Percentiles rank a stretch among this genome's conserved stretches.
phyloP scores from a whole-genome alignment of 2,113 vertebrate genomes.

The Menidia beryllina region DNA sequence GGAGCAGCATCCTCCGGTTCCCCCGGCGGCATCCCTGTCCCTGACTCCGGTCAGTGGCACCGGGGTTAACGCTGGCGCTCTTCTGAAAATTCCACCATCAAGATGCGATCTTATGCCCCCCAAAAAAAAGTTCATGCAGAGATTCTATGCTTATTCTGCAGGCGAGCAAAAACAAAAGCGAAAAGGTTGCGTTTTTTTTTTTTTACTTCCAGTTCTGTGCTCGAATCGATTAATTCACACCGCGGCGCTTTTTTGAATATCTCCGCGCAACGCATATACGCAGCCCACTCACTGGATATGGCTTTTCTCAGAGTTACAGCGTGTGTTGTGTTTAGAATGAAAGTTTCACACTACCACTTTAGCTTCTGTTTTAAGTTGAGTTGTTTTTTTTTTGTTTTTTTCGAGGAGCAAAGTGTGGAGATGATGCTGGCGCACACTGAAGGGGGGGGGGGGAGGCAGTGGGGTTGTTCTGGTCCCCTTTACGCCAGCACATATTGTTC shows the following conservation, averaged over 20 bases:
- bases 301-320: not conserved
- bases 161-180: not conserved
- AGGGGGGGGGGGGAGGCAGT: slow-evolving; percentile 23
- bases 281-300: not conserved
- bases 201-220: slow-evolving; percentile 5
- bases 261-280: slow-evolving; percentile 8
- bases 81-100: not conserved
- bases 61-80: not conserved
- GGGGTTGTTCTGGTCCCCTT: not conserved
- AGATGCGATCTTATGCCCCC: not conserved
- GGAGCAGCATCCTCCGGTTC: slow-evolving; percentile 60
- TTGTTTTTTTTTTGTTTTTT: not conserved
- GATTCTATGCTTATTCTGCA: not conserved
- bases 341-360: not conserved
- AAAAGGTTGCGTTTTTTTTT: not conserved
- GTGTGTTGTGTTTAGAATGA: not conserved
- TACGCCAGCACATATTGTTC: not conserved
- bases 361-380: slow-evolving; percentile 2
- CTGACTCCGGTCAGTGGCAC: slow-evolving; percentile 47
- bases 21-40: slow-evolving; percentile 41
- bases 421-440: slow-evolving; percentile 45
- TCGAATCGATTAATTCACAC: too few species aligned
- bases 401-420: slow-evolving; percentile 6
- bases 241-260: slow-evolving; percentile 7
- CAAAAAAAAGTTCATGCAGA: slow-evolving; percentile 37